Evolutionary conservation across 2,888 invertebrate genomes (phyloP).

Genomic region (Rhimphoctona megacephalus): DNA sequence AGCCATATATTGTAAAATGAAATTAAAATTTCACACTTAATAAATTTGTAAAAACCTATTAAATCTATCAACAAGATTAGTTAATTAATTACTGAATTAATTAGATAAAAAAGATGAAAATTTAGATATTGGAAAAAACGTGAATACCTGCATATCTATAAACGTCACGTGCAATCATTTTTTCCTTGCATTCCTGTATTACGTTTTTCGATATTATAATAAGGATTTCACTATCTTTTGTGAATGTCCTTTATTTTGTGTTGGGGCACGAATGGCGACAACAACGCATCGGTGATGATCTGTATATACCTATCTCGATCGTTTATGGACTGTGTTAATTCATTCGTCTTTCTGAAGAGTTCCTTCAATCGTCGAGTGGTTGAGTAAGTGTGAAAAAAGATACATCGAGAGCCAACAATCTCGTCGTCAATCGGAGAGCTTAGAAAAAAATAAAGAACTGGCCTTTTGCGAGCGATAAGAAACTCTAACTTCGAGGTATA

Average conservation of each 20-base stretch:
- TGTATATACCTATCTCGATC: conserved; percentile 27
- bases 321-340: conserved; percentile 56
- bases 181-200: not conserved
- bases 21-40: not conserved
- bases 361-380: conserved; percentile 38
- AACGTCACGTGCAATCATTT: not conserved
- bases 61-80: not conserved
- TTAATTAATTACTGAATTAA: not conserved
- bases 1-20: not conserved
- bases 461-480: conserved; percentile 48
- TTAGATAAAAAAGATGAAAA: not conserved
- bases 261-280: conserved; percentile 7
- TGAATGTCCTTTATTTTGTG: conserved; percentile 10
- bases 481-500: conserved; percentile 20
- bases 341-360: conserved; percentile 10
- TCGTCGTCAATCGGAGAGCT: conserved; percentile 26
- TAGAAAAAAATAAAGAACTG: conserved; percentile 32
- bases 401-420: conserved; percentile 17
- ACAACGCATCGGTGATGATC: conserved; percentile 26
- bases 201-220: not conserved
- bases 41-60: not conserved
- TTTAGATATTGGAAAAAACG: not conserved
- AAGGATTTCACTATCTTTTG: conserved; percentile 10
- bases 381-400: conserved; percentile 40
- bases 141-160: not conserved